Percentiles rank a stretch among this genome's conserved stretches.
These are phyloP conservation scores for Cataglyphis albicans DNA, from an alignment of 2,888 invertebrate genomes.

Conservation along the genomic window DNA sequence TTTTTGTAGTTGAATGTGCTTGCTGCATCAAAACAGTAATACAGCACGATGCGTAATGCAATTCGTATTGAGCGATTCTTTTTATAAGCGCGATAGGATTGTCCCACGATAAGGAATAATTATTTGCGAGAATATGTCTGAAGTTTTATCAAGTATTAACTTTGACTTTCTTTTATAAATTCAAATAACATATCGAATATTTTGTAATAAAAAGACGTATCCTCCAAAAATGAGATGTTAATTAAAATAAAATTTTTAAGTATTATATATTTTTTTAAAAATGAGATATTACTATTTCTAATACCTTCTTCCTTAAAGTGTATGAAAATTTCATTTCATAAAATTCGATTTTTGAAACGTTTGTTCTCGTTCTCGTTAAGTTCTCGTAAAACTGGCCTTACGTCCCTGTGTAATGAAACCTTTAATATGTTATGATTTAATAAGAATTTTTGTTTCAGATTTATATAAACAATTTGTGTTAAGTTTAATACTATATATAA, in stretches of 20 bases:
- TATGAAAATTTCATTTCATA: no score
- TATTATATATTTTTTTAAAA: no score
- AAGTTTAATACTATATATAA: not conserved
- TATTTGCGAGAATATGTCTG: not conserved
- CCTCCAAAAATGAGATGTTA: no score
- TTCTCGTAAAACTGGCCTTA: no score
- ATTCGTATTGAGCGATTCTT: not conserved
- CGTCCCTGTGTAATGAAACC: no score
- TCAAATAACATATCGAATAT: not conserved
- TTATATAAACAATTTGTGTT: not conserved
- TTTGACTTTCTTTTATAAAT: not conserved
- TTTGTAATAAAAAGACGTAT: not conserved
- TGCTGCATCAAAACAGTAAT: constrained; percentile 25
- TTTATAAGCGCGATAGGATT: not conserved
- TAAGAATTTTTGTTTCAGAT: not conserved
- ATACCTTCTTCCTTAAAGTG: no score
- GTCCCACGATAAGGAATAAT: not conserved
- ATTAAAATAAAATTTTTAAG: no score
- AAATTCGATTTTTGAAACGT: no score
- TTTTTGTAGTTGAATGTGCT: constrained; percentile 21
- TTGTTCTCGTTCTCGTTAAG: no score
- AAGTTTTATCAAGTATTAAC: constrained; percentile 11
- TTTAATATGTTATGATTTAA: not conserved
- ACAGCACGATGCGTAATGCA: not conserved
- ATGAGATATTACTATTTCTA: no score